Base-by-base conservation (phyloP, 2,888 invertebrate species). In the Mylabris sibirica region DNA sequence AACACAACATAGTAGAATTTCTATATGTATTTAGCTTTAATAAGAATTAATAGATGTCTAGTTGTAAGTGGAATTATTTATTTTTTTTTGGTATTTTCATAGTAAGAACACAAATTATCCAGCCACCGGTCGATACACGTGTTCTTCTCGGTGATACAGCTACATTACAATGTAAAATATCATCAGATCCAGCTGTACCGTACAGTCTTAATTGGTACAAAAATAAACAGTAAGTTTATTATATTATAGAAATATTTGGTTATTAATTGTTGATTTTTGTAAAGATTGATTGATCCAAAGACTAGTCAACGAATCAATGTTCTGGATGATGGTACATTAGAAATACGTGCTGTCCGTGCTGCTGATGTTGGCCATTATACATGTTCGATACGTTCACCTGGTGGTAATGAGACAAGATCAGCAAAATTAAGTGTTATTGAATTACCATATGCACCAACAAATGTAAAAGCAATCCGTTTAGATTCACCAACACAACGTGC, bases 341-440 rank as follows among this genome's bases (percentile, higher is more conserved):
- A 93, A 84, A 96, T 97, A 75, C 91, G 92, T 75, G 95, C 96
- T 26, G 96, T 95, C 63, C 89, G 96, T 70, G 95, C 96, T 1
- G 91, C 94, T 64, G 98, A 98, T 86, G 98, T 97, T 62, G 99
- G 99, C 63, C 90, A 91, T 73, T 99, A 99, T 86, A 92, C 93
- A 59, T 99, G 99, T 84, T 89, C 93, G 53, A 94, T 99, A 53
- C 91, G 91, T 74, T 96, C 97, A 62, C 90, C 93, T 20, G 97
- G 96, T 49, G 98, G 98, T 66, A 97, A 97, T 84, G 97, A 98
- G 85, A 95, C 95, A 24, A 90, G 97, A 60, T 90, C 91, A 44
- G 97, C 97, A 0, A 88, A 90, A 60, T 85, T 95, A 60, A 92
- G 91, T 80, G 95, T 99, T 77, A 97, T 99, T 78, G 99, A 99